Evolutionary conservation across 2,888 invertebrate genomes (phyloP).

Genomic region (Penaeus monodon): DNA sequence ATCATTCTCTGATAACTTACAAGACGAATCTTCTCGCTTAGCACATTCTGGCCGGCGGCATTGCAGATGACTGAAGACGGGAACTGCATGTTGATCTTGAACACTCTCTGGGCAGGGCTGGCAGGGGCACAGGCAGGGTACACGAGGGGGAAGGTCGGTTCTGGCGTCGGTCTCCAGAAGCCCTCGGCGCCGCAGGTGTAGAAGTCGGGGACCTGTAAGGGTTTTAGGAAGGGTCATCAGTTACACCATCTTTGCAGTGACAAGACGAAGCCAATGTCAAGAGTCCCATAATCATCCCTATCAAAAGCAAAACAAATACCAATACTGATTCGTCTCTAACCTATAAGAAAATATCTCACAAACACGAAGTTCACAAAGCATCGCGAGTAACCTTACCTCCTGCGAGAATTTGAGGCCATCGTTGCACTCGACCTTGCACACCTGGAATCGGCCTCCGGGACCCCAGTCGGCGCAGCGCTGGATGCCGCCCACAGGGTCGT

Average conservation of each 20-base stretch:
- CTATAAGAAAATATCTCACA: neutral
- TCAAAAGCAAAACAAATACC: too few relatives aligned
- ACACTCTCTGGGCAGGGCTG: slow-evolving; percentile 92
- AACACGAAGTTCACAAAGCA: neutral
- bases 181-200: slow-evolving; percentile 99
- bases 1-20: slow-evolving; percentile 31
- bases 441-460: slow-evolving; percentile 94
- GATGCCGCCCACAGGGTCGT: slow-evolving; percentile 90
- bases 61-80: slow-evolving; percentile 96
- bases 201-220: slow-evolving; percentile 91
- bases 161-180: slow-evolving; percentile 91
- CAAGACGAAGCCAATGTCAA: too few relatives aligned
- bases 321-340: neutral
- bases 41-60: slow-evolving; percentile 92
- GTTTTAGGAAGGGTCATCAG: too few relatives aligned
- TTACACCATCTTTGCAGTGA: too few relatives aligned
- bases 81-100: slow-evolving; percentile 93
- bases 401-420: slow-evolving; percentile 85
- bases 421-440: slow-evolving; percentile 91
- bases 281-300: too few relatives aligned
- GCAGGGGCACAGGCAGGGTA: slow-evolving; percentile 75
- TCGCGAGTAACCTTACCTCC: slow-evolving; percentile 32
- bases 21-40: slow-evolving; percentile 85
- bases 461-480: slow-evolving; percentile 97
- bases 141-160: slow-evolving; percentile 68